Evolutionary conservation across 1,140 invertebrate species (phyloP).

Genomic region (Elymnias hypermnestra): DNA sequence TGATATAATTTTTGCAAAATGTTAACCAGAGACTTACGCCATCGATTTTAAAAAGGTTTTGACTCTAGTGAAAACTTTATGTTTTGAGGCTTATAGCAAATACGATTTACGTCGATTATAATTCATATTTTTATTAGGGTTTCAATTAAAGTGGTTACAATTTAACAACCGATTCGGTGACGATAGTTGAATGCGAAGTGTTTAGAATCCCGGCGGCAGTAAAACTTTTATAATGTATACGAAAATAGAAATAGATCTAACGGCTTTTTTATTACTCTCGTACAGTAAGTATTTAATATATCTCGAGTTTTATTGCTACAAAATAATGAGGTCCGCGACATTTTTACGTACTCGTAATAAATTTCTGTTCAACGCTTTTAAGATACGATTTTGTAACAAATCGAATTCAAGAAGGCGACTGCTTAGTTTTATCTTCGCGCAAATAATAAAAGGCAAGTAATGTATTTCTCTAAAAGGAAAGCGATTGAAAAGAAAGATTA

Average conservation of each 20-base stretch:
- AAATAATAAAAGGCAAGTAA: no score
- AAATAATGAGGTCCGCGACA: slow-evolving; percentile 20
- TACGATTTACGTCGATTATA: no score
- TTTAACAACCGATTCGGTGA: slow-evolving; percentile 21
- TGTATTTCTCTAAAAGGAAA: no score
- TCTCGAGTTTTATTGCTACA: slow-evolving; percentile 24
- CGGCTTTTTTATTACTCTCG: slow-evolving; percentile 17
- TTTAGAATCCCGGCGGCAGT: slow-evolving; percentile 18
- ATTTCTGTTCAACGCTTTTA: not conserved
- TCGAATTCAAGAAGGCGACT: no score
- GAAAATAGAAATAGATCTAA: slow-evolving; percentile 27
- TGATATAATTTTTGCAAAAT: no score
- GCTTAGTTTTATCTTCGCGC: no score
- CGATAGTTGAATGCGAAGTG: slow-evolving; percentile 17
- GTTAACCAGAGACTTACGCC: no score
- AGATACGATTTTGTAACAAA: no score
- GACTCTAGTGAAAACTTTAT: no score
- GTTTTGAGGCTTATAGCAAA: no score
- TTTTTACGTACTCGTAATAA: slow-evolving; percentile 5
- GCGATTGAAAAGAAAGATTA: no score
- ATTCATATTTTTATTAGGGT: slow-evolving; percentile 7
- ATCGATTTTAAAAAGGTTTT: no score
- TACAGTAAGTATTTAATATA: slow-evolving; percentile 25
- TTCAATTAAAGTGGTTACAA: slow-evolving; percentile 10
- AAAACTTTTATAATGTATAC: slow-evolving; percentile 27